These are phyloP conservation scores for Patiria pectinifera DNA, from an alignment of 53 echinoderm and acorn worm species.

Conservation along the genomic window DNA sequence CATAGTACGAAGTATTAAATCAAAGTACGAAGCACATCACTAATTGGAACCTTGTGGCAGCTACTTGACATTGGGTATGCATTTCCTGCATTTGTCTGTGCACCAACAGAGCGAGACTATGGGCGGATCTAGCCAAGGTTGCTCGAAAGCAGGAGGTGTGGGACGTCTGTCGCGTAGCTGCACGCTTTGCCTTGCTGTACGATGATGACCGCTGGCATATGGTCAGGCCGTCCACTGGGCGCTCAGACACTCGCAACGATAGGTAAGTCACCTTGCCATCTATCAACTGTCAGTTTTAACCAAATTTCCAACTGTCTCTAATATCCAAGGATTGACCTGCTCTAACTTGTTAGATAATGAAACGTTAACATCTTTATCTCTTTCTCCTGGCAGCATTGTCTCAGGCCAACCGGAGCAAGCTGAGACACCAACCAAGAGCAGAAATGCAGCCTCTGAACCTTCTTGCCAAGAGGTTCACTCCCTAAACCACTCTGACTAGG, in stretches of 20 bases:
- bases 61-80: too few relatives aligned
- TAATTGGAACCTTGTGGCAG: too few relatives aligned
- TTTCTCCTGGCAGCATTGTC: neutral
- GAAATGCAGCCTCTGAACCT: slow-evolving; percentile 65
- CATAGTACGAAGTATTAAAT: too few relatives aligned
- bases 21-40: too few relatives aligned
- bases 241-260: slow-evolving; percentile 80
- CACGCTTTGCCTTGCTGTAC: slow-evolving; percentile 91
- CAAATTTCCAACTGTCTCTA: too few relatives aligned
- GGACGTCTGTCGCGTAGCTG: slow-evolving; percentile 96
- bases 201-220: slow-evolving; percentile 94
- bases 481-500: slow-evolving; percentile 86
- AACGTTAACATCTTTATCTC: too few relatives aligned
- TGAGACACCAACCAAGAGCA: slow-evolving; percentile 73
- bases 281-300: too few relatives aligned
- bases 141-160: slow-evolving; percentile 98
- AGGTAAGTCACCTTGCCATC: slow-evolving; percentile 58
- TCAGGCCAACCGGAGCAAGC: slow-evolving; percentile 50
- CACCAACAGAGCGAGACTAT: slow-evolving; percentile 81
- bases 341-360: too few relatives aligned
- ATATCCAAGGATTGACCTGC: too few relatives aligned
- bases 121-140: slow-evolving; percentile 98
- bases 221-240: slow-evolving; percentile 60
- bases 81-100: too few relatives aligned
- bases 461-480: slow-evolving; percentile 51